phyloP scores from a whole-genome alignment of 1,140 invertebrate species.

The Lordiphosa collinella region DNA sequence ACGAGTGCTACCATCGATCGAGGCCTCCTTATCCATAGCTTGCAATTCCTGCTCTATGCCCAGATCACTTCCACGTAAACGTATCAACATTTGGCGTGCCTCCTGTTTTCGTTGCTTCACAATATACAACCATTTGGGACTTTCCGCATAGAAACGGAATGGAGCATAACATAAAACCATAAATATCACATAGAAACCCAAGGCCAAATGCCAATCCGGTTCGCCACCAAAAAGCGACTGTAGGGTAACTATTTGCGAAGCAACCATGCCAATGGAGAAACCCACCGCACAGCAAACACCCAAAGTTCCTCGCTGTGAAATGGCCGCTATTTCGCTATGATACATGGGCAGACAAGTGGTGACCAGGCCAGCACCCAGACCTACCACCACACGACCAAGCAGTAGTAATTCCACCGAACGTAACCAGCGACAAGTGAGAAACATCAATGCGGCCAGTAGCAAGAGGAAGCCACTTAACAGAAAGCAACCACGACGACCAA shows the following conservation, averaged over 20 bases:
- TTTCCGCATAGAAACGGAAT: slow-evolving; percentile 86
- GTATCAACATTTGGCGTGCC: slow-evolving; percentile 80
- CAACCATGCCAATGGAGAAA: slow-evolving; percentile 89
- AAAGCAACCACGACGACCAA: slow-evolving; percentile 81
- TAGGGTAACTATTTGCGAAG: slow-evolving; percentile 84
- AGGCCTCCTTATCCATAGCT: slow-evolving; percentile 56
- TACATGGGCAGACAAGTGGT: slow-evolving; percentile 92
- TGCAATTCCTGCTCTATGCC: slow-evolving; percentile 80
- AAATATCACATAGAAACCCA: slow-evolving; percentile 83
- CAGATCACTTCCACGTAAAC: slow-evolving; percentile 39
- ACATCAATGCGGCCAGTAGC: slow-evolving; percentile 80
- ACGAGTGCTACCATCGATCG: slow-evolving; percentile 80
- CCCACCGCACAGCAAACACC: slow-evolving; percentile 91
- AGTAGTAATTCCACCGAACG: slow-evolving; percentile 87
- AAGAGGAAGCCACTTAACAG: slow-evolving; percentile 41
- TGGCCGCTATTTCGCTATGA: slow-evolving; percentile 89
- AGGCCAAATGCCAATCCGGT: slow-evolving; percentile 84
- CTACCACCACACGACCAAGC: slow-evolving; percentile 85
- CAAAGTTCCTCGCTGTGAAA: slow-evolving; percentile 86
- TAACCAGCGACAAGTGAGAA: slow-evolving; percentile 82
- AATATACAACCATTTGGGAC: slow-evolving; percentile 90
- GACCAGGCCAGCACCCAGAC: slow-evolving; percentile 85
- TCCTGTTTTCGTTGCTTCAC: slow-evolving; percentile 82
- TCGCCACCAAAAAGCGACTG: slow-evolving; percentile 80
- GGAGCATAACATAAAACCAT: slow-evolving; percentile 82